phyloP scores from a whole-genome alignment of 2,888 invertebrate genomes.

The Dione juno region DNA sequence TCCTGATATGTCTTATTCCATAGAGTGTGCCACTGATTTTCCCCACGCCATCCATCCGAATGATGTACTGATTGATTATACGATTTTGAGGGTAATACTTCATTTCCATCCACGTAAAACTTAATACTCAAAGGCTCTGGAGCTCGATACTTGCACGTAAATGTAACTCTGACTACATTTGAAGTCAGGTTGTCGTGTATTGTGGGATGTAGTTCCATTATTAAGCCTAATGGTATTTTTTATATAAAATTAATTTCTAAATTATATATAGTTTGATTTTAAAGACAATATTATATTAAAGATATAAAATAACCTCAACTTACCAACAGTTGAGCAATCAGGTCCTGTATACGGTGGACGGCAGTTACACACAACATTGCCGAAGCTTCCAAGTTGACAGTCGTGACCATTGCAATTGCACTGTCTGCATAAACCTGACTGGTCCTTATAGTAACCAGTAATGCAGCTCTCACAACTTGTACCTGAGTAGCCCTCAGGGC shows the following conservation, averaged over 20 bases:
- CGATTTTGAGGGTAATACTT: constrained; percentile 57
- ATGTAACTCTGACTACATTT: constrained; percentile 57
- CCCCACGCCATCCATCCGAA: constrained; percentile 68
- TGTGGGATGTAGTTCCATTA: constrained; percentile 76
- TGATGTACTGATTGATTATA: constrained; percentile 60
- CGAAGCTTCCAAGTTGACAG: constrained; percentile 83
- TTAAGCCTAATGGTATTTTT: constrained; percentile 61
- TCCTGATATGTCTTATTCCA: constrained; percentile 64
- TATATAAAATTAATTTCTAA: constrained; percentile 35
- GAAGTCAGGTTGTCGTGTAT: constrained; percentile 56
- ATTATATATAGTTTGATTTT: not conserved
- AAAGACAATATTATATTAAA: not conserved
- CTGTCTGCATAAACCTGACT: constrained; percentile 83
- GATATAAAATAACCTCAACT: constrained; percentile 36
- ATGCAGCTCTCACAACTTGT: constrained; percentile 92
- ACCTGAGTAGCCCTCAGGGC: constrained; percentile 91
- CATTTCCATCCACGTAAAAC: constrained; percentile 64
- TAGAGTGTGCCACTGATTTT: constrained; percentile 59
- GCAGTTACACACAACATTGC: constrained; percentile 88
- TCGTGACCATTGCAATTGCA: constrained; percentile 92
- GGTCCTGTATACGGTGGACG: constrained; percentile 87
- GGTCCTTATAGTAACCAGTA: constrained; percentile 88
- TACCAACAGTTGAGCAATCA: constrained; percentile 82
- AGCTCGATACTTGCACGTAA: constrained; percentile 73
- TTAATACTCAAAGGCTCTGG: constrained; percentile 71